Conservation (phyloP, 1,140 invertebrate genomes). For the Heliconius congener region DNA sequence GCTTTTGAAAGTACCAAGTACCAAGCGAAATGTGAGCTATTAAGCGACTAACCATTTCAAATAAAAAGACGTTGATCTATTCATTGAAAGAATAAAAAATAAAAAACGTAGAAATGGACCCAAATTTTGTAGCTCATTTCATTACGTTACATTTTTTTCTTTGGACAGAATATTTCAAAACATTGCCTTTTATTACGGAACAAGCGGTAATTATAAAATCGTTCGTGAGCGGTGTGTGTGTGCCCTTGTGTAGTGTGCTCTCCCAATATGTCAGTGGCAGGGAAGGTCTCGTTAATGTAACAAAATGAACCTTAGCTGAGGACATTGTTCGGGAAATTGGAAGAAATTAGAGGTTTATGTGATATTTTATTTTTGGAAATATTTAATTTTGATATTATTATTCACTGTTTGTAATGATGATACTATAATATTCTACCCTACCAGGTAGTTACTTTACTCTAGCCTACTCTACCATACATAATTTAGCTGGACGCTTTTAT, state of each 20-base stretch:
- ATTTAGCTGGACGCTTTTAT: no score
- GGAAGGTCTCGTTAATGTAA: neutral
- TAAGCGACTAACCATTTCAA: no score
- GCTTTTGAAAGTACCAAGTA: no score
- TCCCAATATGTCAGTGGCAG: neutral
- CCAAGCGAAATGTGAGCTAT: no score
- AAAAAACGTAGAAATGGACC: neutral
- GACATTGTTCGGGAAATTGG: neutral
- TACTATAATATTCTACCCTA: no score
- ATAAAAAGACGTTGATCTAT: no score
- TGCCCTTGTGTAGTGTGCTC: neutral
- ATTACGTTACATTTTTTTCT: neutral
- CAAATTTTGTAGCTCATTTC: neutral
- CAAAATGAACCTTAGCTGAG: neutral
- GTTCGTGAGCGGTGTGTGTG: neutral
- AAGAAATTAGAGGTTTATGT: no score
- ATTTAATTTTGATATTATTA: no score
- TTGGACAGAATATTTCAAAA: neutral
- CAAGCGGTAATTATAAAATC: conserved; percentile 1
- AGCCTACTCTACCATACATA: no score
- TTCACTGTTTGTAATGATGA: no score
- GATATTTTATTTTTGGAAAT: no score
- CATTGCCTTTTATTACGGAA: neutral
- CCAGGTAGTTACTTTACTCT: no score
- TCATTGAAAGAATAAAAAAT: neutral